Conservation (phyloP, 2,113 vertebrate genomes). For the Mellivora capensis region DNA sequence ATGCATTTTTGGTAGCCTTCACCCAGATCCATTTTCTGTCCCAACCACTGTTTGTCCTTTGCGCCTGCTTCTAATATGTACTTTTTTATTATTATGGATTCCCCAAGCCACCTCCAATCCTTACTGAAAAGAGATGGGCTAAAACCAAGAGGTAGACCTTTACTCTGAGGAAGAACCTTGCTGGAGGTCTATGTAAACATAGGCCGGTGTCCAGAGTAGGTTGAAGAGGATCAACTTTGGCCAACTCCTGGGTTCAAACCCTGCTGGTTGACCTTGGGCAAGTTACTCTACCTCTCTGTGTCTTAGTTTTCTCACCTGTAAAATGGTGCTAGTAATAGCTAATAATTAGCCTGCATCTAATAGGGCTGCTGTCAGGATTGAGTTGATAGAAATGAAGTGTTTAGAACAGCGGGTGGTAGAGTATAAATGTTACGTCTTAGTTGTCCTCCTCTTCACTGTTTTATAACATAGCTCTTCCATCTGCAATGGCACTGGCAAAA, state of each 20-base stretch:
- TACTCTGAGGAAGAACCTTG: neutral
- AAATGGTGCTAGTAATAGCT: neutral
- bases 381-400: neutral
- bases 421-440: neutral
- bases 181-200: too few species aligned
- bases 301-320: neutral
- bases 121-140: neutral
- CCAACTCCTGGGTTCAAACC: neutral
- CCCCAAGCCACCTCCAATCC: too few species aligned
- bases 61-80: neutral
- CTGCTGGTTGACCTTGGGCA: neutral
- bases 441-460: neutral
- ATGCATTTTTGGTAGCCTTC: neutral
- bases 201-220: neutral
- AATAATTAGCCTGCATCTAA: rapidly evolving
- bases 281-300: neutral
- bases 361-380: neutral
- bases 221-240: neutral
- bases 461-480: neutral
- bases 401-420: neutral
- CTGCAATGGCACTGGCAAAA: neutral
- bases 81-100: neutral
- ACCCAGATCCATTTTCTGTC: neutral
- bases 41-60: neutral
- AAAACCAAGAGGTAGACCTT: too few species aligned